Percentiles rank a stretch among this genome's conserved stretches.
Conservation (phyloP, 2,888 invertebrate genomes). For the Aspidapion aeneum region DNA sequence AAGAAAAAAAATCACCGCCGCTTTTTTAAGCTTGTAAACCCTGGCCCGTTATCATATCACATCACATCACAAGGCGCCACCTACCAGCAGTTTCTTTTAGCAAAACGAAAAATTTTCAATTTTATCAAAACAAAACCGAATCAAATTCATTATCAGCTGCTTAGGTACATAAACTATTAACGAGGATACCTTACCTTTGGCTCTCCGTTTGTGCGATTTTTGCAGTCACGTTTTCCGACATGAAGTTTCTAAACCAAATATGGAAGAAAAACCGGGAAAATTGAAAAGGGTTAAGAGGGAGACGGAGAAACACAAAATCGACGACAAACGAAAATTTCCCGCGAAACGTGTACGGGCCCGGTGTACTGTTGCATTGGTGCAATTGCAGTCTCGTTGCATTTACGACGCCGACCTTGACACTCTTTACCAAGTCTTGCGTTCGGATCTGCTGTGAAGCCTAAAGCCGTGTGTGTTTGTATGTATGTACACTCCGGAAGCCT, state of each 20-base stretch:
- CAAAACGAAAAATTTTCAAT: too few species aligned
- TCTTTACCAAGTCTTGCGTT: slow-evolving; percentile 35
- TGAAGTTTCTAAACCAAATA: not conserved
- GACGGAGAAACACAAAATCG: slow-evolving; percentile 7
- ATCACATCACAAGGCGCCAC: too few species aligned
- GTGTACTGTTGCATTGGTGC: slow-evolving; percentile 46
- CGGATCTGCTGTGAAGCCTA: slow-evolving; percentile 20
- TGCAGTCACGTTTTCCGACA: not conserved
- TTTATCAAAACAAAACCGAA: too few species aligned
- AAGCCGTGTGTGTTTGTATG: slow-evolving; percentile 8
- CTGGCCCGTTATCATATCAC: too few species aligned
- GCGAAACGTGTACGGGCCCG: slow-evolving; percentile 31
- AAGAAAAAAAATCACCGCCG: too few species aligned
- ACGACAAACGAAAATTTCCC: slow-evolving; percentile 26
- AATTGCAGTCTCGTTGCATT: slow-evolving; percentile 46
- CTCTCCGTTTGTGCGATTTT: not conserved
- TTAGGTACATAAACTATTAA: not conserved
- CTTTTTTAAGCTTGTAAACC: too few species aligned
- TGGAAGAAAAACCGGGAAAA: not conserved
- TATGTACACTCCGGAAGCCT: too few species aligned
- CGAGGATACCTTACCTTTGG: not conserved
- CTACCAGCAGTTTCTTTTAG: too few species aligned
- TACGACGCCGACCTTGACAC: slow-evolving; percentile 47
- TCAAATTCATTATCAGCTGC: too few species aligned
- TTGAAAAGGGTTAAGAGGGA: not conserved